Evolutionary conservation across 1,140 invertebrate species (phyloP), one percentile per base, ranked within the genome.

Genomic region (Brachionus plicatilis): DNA sequence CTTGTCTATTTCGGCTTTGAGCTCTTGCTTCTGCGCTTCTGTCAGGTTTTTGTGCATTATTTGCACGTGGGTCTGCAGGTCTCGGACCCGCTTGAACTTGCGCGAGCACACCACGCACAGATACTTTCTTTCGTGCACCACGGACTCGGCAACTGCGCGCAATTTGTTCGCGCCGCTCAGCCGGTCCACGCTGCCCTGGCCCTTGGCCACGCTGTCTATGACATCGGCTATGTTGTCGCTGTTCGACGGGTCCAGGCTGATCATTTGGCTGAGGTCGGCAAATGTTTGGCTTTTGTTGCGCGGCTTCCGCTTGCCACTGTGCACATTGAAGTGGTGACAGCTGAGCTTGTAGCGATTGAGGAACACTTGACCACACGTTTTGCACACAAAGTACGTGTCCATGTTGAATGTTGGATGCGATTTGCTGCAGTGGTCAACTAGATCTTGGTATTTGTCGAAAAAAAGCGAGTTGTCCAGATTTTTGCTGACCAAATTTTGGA

Each of bases 321-420:
- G 72, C 8, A 76, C 72, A 50, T 76, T 76, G n/a, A 76, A 76
- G n/a, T 76, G 43, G 14, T 76, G 72, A 33, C 72, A 76, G 47
- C 72, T 76, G 6, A 76, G 27, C 53, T 76, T 76, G 43, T 76
- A 76, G 9, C 72, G 72, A 50, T 76, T 76, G 2, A 76, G 43
- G 29, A 76, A 76, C 43, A 76, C 72, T 76, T 76, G 72, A 2
- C 72, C 72, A 27, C 72, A 76, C 33, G 20, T 14, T 50, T 29
- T 76, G 45, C 72, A 76, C 27, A 76, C 12, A 76, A 76, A 76
- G 27, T 76, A 76, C 0, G 20, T 27, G 43, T 76, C 72, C 20
- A 76, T 50, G 27, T 76, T 76, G 33, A 76, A 76, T 29, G 17
- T 1, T 53, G 72, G 72, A 27, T 76, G 72, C 2, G 8, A 27